Evolutionary conservation across 2,888 invertebrate species (phyloP), one percentile per base, ranked within the genome.

Genomic region (Entomobrya multifasciata): DNA sequence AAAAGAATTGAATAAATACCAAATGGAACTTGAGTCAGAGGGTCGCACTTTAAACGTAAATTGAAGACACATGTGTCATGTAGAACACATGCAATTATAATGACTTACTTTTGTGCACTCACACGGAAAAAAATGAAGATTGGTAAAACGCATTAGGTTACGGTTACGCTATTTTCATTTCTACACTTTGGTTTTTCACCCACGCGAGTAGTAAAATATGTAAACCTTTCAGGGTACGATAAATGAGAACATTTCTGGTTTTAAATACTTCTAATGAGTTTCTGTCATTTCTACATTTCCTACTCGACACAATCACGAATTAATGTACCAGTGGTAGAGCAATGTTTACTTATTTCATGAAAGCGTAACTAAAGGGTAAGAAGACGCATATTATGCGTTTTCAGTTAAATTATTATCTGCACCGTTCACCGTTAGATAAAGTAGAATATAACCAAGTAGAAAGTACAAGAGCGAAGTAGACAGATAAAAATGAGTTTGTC

Each of bases 191-290:
- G 17, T 76, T 52, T 44, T 44, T 25, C 20, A 22, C 10, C 20
- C 17, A 77, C 60, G 57, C 44, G 22, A 44, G 44, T 36, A 36
- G 36, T 22, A 55, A 52, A 30, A 52, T 20, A 55, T 52, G 41
- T 41, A 77, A 77, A 77, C 44, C 77, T 27, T 60, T 77, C 77
- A 77, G 44, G 36, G 44, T 41, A 60, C 44, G 77, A 77, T 77
- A 60, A 77, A 60, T 44, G 60, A 44, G 30, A 77, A 41, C 52
- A 77, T 77, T 44, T 77, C 60, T 41, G 72, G 49, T 70, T 57
- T 81, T 81, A 81, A 81, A 81, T 70, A 60, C 70, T 60, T 27
- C 10, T 52, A 81, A 72, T 81, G 70, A 81, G 17, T 72, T 44
- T 49, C 25, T 65, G 79, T 79, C 79, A 79, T 17, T 79, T 25